These are phyloP conservation scores for Oryctes rhinoceros DNA, from an alignment of 1,140 invertebrate genomes.

Conservation along the genomic window DNA sequence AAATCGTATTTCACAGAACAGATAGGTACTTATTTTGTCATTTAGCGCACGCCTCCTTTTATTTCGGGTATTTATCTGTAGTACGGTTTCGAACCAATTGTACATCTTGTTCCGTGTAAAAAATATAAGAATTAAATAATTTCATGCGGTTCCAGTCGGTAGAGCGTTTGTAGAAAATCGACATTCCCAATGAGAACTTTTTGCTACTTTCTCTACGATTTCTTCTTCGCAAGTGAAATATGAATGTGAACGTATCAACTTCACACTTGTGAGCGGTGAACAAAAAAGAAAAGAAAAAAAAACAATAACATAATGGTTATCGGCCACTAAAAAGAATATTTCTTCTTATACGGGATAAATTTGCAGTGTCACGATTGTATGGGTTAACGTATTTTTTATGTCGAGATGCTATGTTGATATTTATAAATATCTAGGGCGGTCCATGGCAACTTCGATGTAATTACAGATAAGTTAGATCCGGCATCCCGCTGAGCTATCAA, in stretches of 20 bases:
- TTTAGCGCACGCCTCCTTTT: conserved; percentile 1
- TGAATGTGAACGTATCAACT: background rate
- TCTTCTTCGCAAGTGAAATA: background rate
- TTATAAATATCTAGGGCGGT: conserved; percentile 37
- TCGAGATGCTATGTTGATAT: conserved; percentile 34
- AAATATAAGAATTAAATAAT: background rate
- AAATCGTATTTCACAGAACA: background rate
- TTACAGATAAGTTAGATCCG: conserved; percentile 37
- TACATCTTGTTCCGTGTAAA: background rate
- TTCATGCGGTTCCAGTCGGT: background rate
- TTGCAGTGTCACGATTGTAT: conserved; percentile 33
- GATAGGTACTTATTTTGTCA: background rate
- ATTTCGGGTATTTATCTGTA: background rate
- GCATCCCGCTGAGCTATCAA: conserved; percentile 36
- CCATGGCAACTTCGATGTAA: conserved; percentile 29
- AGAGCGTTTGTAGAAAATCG: background rate
- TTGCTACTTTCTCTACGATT: background rate
- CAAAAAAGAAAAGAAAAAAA: no score
- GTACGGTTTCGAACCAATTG: background rate
- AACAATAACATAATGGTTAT: background rate
- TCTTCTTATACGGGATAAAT: conserved; percentile 29
- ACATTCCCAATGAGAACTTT: background rate
- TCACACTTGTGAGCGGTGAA: conserved; percentile 2
- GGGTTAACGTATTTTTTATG: conserved; percentile 24
- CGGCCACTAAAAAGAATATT: conserved; percentile 23